These are phyloP conservation scores for Forbesichthys agassizii DNA, from an alignment of 2,113 vertebrate species.

Conservation along the genomic window DNA sequence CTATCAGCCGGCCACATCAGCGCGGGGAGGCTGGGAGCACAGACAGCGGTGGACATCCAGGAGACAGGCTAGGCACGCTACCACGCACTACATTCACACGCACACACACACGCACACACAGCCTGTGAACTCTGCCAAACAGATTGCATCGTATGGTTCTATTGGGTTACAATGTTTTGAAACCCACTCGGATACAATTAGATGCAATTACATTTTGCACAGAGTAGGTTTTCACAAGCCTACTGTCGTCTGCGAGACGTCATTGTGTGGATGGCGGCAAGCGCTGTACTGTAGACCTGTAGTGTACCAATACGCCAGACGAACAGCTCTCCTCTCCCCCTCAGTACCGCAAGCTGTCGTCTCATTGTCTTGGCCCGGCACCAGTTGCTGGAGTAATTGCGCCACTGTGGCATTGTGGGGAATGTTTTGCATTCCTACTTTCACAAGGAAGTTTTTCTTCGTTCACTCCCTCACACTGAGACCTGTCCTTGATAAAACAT, in stretches of 20 bases:
- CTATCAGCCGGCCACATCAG: slow-evolving; percentile 55
- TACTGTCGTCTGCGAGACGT: slow-evolving; percentile 5
- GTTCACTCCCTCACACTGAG: slow-evolving; percentile 54
- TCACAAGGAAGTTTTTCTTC: slow-evolving; percentile 69
- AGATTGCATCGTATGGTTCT: slow-evolving; percentile 10
- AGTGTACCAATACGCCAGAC: slow-evolving; percentile 44
- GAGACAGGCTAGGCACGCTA: slow-evolving; percentile 21
- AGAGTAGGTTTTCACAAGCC: slow-evolving; percentile 18
- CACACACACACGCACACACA: not conserved
- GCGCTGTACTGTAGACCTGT: slow-evolving; percentile 8
- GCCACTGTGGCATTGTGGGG: slow-evolving; percentile 75
- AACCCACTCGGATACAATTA: slow-evolving; percentile 33
- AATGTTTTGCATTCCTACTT: slow-evolving; percentile 76
- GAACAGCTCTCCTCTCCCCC: slow-evolving; percentile 51
- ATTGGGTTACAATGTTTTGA: slow-evolving; percentile 28
- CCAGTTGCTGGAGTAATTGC: slow-evolving; percentile 73
- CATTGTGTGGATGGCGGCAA: slow-evolving; percentile 14
- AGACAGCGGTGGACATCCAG: slow-evolving; percentile 34
- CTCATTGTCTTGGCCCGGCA: slow-evolving; percentile 75
- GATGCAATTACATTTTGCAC: slow-evolving; percentile 31
- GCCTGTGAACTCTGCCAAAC: slow-evolving; percentile 5
- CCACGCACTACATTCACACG: not conserved
- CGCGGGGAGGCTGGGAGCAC: slow-evolving; percentile 16
- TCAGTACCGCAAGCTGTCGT: slow-evolving; percentile 67
- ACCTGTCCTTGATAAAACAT: slow-evolving; percentile 68